These are phyloP conservation scores for Diceros bicornis DNA, from an alignment of 2,797 vertebrate species.

Conservation along the genomic window DNA sequence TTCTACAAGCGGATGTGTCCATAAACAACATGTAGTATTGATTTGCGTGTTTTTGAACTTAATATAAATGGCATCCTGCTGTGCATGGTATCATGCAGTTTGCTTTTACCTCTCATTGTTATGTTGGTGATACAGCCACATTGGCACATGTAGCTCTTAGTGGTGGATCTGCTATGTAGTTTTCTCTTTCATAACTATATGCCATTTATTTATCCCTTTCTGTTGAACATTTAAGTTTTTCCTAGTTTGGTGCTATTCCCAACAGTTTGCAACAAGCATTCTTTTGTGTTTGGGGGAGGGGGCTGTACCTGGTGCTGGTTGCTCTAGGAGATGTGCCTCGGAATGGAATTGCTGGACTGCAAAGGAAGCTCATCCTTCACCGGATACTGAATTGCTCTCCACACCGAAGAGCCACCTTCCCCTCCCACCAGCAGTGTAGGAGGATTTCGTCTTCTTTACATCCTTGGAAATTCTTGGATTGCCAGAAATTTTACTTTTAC, in stretches of 20 bases:
- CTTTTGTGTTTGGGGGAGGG: background rate
- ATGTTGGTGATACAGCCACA: background rate
- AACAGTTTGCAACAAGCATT: background rate
- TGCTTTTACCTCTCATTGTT: background rate
- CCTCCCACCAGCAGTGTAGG: too few relatives aligned
- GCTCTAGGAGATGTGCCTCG: background rate
- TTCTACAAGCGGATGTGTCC: background rate
- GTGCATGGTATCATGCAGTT: background rate
- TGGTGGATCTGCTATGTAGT: background rate
- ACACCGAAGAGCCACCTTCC: background rate
- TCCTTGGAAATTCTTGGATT: slow-evolving; percentile 43
- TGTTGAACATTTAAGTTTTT: slow-evolving; percentile 8
- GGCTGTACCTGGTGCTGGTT: background rate
- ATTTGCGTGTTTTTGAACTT: slow-evolving; percentile 30
- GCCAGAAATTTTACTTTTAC: slow-evolving; percentile 7
- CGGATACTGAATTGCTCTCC: background rate
- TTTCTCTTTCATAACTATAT: background rate
- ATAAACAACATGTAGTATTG: slow-evolving; percentile 17
- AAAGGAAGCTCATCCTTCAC: background rate
- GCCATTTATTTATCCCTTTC: background rate
- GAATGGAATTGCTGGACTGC: background rate
- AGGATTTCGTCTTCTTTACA: background rate
- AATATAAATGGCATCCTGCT: background rate
- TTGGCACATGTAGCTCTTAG: background rate
- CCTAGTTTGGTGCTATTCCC: background rate